Percentiles rank a stretch among this genome's conserved stretches.
phyloP scores from a whole-genome alignment of 2,797 vertebrate genomes.

The Platalea minor region DNA sequence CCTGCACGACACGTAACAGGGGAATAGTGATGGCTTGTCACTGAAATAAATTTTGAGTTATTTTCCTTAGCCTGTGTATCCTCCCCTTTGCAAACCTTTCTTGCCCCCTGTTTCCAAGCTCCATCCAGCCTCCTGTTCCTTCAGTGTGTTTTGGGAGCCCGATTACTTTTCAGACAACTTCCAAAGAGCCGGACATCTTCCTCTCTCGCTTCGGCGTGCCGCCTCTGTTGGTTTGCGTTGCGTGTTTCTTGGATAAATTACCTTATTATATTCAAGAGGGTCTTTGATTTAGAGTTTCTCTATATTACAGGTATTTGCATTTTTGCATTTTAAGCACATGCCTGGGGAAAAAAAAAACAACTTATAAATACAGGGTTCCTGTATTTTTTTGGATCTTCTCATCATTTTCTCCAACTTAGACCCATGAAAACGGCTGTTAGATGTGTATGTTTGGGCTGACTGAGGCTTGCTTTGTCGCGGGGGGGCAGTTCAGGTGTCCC shows the following conservation, averaged over 20 bases:
- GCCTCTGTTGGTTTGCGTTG: background rate
- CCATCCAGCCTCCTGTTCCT: background rate
- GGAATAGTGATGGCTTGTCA: background rate
- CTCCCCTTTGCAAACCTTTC: background rate
- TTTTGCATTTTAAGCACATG: background rate
- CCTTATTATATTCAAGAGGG: background rate
- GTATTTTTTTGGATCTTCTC: background rate
- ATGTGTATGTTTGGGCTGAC: background rate
- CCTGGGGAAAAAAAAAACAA: background rate
- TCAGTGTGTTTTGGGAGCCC: background rate
- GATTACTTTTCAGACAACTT: background rate
- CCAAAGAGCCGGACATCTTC: background rate
- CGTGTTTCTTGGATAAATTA: background rate
- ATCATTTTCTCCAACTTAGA: background rate
- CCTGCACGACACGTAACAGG: background rate
- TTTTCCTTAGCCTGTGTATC: background rate
- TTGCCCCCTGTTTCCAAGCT: background rate
- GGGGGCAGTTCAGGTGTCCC: background rate
- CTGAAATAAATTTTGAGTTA: background rate
- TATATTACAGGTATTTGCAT: background rate
- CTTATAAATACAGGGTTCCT: background rate
- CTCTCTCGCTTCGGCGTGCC: background rate
- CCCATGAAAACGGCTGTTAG: accelerated
- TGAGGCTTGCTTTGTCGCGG: accelerated
- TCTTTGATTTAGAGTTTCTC: background rate